Evolutionary conservation across 1,140 invertebrate species (phyloP).

Genomic region (Pseudoatta argentina): DNA sequence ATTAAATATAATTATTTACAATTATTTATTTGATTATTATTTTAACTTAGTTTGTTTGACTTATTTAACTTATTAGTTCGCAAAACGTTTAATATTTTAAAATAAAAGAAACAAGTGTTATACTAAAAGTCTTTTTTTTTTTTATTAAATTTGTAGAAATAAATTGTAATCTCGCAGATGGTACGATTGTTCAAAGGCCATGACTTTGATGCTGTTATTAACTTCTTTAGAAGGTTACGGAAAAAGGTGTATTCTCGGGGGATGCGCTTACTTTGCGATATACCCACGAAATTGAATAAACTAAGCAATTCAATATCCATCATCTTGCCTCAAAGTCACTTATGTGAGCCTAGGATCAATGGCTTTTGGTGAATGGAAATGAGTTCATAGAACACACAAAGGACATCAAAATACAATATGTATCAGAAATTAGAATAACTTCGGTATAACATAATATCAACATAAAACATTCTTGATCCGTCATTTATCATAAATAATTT

Average conservation of each 20-base stretch:
- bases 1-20: neutral
- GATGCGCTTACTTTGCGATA: slow-evolving; percentile 52
- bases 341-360: slow-evolving; percentile 45
- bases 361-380: slow-evolving; percentile 48
- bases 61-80: neutral
- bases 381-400: slow-evolving; percentile 46
- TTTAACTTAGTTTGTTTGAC: neutral
- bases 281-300: slow-evolving; percentile 63
- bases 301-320: slow-evolving; percentile 65
- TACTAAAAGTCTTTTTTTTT: slow-evolving; percentile 29
- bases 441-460: no score
- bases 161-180: slow-evolving; percentile 31
- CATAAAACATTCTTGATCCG: slow-evolving; percentile 4
- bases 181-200: slow-evolving; percentile 40
- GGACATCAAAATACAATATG: slow-evolving; percentile 2
- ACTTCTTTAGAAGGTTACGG: slow-evolving; percentile 37
- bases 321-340: slow-evolving; percentile 52
- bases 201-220: slow-evolving; percentile 56
- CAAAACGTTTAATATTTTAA: neutral
- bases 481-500: slow-evolving; percentile 19
- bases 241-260: slow-evolving; percentile 38
- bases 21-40: neutral
- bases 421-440: slow-evolving; percentile 35
- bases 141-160: slow-evolving; percentile 13
- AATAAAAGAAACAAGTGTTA: neutral